A percentile compares a stretch with the other conserved stretches of the same genome.
Evolutionary conservation across 1,140 invertebrate species (phyloP).

Genomic region (Centruroides vittatus): DNA sequence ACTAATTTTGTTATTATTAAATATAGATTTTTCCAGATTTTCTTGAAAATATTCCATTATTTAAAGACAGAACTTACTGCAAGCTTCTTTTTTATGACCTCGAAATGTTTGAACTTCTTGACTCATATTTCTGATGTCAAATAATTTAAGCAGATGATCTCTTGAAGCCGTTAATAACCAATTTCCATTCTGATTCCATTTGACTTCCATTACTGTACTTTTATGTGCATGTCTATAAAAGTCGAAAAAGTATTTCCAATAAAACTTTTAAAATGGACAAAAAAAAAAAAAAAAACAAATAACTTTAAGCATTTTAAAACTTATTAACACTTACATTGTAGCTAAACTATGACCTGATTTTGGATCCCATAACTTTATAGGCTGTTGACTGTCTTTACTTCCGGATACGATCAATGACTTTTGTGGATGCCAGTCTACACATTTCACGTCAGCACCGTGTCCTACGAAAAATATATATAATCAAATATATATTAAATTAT

Average conservation of each 20-base stretch:
- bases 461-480: constrained; percentile 38
- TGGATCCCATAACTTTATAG: constrained; percentile 98
- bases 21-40: no score
- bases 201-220: constrained; percentile 96
- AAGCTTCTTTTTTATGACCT: constrained; percentile 97
- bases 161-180: constrained; percentile 97
- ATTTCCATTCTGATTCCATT: constrained; percentile 99
- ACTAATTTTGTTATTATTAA: neutral
- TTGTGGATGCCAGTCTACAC: constrained; percentile 98
- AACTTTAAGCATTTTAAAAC: neutral
- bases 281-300: neutral
- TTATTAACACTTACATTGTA: constrained; percentile 37
- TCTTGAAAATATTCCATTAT: neutral
- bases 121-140: constrained; percentile 85
- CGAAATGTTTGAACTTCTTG: constrained; percentile 92
- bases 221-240: constrained; percentile 88
- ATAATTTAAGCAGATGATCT: constrained; percentile 95
- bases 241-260: no score
- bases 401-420: constrained; percentile 94
- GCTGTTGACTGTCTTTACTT: constrained; percentile 99
- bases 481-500: no score
- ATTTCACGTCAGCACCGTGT: constrained; percentile 98
- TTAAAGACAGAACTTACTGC: constrained; percentile 38
- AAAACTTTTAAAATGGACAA: constrained; percentile 10
- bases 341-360: constrained; percentile 65